Percentiles rank a stretch among this genome's conserved stretches.
Conservation (phyloP, 2,113 vertebrate species). For the Murina feae region DNA sequence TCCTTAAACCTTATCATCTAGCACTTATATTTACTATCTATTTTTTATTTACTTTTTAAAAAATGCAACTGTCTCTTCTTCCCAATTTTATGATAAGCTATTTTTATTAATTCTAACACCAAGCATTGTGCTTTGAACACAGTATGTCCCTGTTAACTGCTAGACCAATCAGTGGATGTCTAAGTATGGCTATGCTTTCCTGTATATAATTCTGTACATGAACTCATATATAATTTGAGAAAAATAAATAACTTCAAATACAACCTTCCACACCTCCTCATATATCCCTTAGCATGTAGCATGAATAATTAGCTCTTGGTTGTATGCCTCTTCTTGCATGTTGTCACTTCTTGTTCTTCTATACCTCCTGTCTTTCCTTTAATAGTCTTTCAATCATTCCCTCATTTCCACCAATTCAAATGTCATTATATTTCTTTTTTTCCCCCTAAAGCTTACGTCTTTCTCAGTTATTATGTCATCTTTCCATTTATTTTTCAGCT, state of each 20-base stretch:
- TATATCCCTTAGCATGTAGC: neutral
- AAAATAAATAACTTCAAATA: neutral
- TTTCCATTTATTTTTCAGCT: neutral
- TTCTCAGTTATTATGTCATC: neutral
- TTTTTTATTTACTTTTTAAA: neutral
- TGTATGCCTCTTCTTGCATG: neutral
- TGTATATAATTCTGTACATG: neutral
- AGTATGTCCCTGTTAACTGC: neutral
- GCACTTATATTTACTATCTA: neutral
- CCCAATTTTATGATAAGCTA: neutral
- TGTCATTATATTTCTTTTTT: neutral
- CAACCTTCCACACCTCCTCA: neutral
- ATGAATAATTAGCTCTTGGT: neutral
- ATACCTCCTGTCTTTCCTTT: neutral
- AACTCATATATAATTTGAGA: neutral
- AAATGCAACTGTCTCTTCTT: neutral
- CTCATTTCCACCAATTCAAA: neutral
- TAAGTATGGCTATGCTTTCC: neutral
- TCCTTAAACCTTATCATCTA: neutral
- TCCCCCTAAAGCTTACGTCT: neutral
- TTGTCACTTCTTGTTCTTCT: neutral
- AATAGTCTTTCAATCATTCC: neutral
- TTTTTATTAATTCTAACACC: neutral
- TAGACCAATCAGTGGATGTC: neutral
- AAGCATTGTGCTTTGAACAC: neutral